phyloP scores from a whole-genome alignment of 2,888 invertebrate species.

The Lasius fuliginosus region DNA sequence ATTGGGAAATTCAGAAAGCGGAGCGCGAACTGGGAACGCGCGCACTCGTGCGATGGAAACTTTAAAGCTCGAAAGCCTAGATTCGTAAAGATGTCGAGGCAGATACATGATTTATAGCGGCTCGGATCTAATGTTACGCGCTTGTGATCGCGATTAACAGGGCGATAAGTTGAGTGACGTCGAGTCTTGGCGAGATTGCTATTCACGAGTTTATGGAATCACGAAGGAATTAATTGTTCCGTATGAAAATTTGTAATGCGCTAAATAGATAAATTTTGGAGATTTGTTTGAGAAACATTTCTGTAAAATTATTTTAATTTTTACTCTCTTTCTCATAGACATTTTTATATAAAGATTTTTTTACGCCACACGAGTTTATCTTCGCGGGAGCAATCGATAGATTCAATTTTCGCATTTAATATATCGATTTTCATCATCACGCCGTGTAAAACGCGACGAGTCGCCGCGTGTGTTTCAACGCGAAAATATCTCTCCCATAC shows the following conservation, averaged over 20 bases:
- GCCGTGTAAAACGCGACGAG: conserved; percentile 31
- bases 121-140: conserved; percentile 47
- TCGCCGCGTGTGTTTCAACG: conserved; percentile 23
- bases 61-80: conserved; percentile 31
- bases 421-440: neutral
- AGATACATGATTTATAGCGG: conserved; percentile 42
- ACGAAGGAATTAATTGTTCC: conserved; percentile 12
- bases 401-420: conserved; percentile 26
- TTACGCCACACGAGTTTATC: neutral
- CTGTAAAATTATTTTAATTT: neutral
- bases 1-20: conserved; percentile 50
- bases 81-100: conserved; percentile 35
- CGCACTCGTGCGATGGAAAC: conserved; percentile 22
- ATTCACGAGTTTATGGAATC: conserved; percentile 4
- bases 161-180: conserved; percentile 38
- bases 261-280: neutral
- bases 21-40: conserved; percentile 24
- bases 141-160: conserved; percentile 51
- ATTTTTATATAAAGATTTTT: neutral
- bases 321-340: neutral
- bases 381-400: neutral
- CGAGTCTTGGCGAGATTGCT: neutral
- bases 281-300: neutral
- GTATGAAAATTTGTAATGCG: neutral
- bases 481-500: conserved; percentile 49